Percentiles rank a stretch among this genome's conserved stretches.
phyloP scores from a whole-genome alignment of 2,797 vertebrate genomes.

The Mareca strepera region DNA sequence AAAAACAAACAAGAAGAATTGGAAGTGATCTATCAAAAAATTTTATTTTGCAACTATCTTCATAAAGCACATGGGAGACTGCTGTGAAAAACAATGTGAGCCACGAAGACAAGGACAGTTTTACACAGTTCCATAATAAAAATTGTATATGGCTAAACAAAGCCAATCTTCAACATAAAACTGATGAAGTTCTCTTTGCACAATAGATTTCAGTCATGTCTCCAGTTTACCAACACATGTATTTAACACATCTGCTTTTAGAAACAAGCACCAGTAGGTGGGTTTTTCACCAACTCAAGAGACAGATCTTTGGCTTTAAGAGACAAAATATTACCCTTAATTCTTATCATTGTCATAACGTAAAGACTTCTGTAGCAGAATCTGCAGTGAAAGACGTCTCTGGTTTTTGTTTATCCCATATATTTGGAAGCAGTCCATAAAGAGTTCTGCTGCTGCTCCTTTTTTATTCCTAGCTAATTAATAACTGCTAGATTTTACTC shows the following conservation, averaged over 20 bases:
- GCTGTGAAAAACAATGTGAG: slow-evolving; percentile 5
- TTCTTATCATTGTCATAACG: accelerated
- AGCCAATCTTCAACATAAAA: neutral
- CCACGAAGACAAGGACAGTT: neutral
- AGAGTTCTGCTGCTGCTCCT: neutral
- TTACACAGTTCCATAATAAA: neutral
- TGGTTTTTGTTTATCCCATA: neutral
- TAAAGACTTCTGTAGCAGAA: neutral
- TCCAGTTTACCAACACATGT: neutral
- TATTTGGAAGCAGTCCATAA: neutral
- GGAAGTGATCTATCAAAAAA: slow-evolving; percentile 39
- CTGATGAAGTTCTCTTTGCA: neutral
- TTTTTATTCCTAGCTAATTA: slow-evolving; percentile 10
- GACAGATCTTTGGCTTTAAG: neutral
- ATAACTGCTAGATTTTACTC: neutral
- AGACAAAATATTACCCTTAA: neutral
- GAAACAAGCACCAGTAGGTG: neutral
- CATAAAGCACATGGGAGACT: slow-evolving; percentile 3
- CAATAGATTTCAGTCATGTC: neutral
- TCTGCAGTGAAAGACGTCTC: neutral
- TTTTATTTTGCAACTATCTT: slow-evolving; percentile 23
- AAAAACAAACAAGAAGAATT: slow-evolving; percentile 35
- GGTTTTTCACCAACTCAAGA: neutral
- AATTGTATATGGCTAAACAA: neutral
- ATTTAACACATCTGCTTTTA: neutral